Percentiles rank a stretch among this genome's conserved stretches.
These are phyloP conservation scores for Caradrina clavipalpis DNA, from an alignment of 2,888 invertebrate species.

Conservation along the genomic window DNA sequence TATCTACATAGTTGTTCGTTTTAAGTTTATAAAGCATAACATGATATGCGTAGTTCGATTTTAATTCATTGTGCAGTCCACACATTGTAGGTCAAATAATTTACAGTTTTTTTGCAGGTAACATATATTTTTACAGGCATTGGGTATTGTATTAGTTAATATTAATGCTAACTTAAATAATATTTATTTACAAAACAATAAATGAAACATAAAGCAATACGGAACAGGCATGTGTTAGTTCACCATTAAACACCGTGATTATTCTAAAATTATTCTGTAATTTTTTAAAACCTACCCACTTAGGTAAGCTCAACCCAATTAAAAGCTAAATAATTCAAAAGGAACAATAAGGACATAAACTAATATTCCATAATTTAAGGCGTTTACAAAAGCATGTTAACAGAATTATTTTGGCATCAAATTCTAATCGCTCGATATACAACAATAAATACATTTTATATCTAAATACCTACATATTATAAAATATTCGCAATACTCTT, in stretches of 20 bases:
- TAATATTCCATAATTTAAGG: slow-evolving; percentile 46
- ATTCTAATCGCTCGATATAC: slow-evolving; percentile 69
- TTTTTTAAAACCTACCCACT: not conserved
- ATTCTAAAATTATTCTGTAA: slow-evolving; percentile 13
- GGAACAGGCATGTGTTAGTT: slow-evolving; percentile 41
- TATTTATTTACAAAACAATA: slow-evolving; percentile 66
- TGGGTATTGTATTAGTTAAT: slow-evolving; percentile 39
- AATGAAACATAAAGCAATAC: slow-evolving; percentile 46
- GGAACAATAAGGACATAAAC: slow-evolving; percentile 54
- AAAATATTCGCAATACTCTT: slow-evolving; percentile 47
- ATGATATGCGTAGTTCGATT: slow-evolving; percentile 2
- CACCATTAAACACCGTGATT: slow-evolving; percentile 34
- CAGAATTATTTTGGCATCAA: slow-evolving; percentile 82
- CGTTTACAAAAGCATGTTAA: slow-evolving; percentile 60
- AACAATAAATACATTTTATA: slow-evolving; percentile 72
- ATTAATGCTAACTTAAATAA: slow-evolving; percentile 60
- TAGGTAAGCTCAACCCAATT: slow-evolving; percentile 21
- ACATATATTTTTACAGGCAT: slow-evolving; percentile 52
- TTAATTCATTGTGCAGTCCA: slow-evolving; percentile 2
- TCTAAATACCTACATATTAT: slow-evolving; percentile 45
- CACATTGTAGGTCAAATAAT: slow-evolving; percentile 42
- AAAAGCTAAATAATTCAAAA: slow-evolving; percentile 51
- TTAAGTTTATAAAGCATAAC: slow-evolving; percentile 24
- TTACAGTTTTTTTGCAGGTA: slow-evolving; percentile 45
- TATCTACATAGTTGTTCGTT: slow-evolving; percentile 6